Conservation (phyloP, 2,113 vertebrate genomes). For the Pithys albifrons region DNA sequence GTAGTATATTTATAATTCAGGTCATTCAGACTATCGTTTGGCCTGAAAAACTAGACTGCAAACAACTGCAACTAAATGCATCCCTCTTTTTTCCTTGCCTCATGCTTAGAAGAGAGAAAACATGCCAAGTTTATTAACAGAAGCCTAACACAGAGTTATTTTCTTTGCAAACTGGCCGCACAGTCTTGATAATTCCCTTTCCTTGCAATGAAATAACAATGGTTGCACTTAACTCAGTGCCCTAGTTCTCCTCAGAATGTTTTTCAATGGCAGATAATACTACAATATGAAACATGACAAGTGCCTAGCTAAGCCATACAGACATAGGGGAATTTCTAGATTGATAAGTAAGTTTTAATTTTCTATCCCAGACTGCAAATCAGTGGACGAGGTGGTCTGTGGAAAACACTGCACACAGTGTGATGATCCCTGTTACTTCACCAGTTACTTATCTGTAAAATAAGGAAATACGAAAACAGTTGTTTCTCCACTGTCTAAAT, state of each 20-base stretch:
- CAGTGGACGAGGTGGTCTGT: neutral
- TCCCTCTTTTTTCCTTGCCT: neutral
- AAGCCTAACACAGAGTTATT: neutral
- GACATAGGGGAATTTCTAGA: neutral
- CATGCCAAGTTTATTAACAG: neutral
- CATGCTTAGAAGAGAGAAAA: neutral
- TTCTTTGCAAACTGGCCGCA: neutral
- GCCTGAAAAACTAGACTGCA: constrained; percentile 80
- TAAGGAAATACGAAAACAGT: neutral
- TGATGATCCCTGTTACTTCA: neutral
- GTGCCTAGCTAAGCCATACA: neutral
- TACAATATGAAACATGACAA: neutral
- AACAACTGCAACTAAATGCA: constrained; percentile 62
- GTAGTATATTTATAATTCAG: constrained; percentile 80
- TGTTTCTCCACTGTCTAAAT: neutral
- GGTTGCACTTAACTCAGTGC: rapidly evolving
- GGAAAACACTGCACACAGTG: rapidly evolving
- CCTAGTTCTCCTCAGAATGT: neutral
- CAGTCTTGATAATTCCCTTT: neutral
- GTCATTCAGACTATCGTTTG: constrained; percentile 74
- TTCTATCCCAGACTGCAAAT: neutral
- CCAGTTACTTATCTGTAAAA: neutral
- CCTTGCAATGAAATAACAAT: neutral
- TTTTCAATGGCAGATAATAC: neutral
- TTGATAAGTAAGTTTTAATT: neutral